Evolutionary conservation across 2,113 vertebrate species (phyloP).

Genomic region (Antigone vipio): DNA sequence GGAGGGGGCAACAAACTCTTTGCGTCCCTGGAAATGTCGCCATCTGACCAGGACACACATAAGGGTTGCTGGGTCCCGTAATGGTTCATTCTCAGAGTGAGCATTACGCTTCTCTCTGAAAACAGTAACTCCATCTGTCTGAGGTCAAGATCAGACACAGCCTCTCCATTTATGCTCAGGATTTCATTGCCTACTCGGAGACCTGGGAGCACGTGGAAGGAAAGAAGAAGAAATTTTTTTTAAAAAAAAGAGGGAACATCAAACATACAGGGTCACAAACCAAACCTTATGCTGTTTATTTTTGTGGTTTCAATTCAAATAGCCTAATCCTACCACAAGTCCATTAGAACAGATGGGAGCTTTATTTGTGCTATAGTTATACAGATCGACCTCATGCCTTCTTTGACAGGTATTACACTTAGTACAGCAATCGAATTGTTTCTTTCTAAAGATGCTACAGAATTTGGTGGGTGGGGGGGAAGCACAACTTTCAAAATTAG

Average conservation of each 20-base stretch:
- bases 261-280: background rate
- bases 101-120: conserved; percentile 79
- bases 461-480: background rate
- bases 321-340: background rate
- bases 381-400: background rate
- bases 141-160: conserved; percentile 84
- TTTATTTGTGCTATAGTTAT: background rate
- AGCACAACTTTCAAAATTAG: background rate
- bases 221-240: background rate
- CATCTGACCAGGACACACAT: conserved; percentile 59
- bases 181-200: conserved; percentile 89
- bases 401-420: background rate
- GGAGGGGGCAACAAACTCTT: conserved; percentile 60
- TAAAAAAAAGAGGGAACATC: background rate
- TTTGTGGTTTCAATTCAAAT: background rate
- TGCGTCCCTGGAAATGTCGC: conserved; percentile 47
- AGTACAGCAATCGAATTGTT: background rate
- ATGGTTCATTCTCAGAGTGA: conserved; percentile 78
- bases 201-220: conserved; percentile 68
- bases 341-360: background rate
- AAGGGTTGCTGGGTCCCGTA: conserved; percentile 7
- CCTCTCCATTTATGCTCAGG: conserved; percentile 84
- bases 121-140: conserved; percentile 88
- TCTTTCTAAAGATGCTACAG: background rate
- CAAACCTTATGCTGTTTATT: background rate